Evolutionary conservation across 2,113 vertebrate species (phyloP).

Genomic region (Epinephelus moara): DNA sequence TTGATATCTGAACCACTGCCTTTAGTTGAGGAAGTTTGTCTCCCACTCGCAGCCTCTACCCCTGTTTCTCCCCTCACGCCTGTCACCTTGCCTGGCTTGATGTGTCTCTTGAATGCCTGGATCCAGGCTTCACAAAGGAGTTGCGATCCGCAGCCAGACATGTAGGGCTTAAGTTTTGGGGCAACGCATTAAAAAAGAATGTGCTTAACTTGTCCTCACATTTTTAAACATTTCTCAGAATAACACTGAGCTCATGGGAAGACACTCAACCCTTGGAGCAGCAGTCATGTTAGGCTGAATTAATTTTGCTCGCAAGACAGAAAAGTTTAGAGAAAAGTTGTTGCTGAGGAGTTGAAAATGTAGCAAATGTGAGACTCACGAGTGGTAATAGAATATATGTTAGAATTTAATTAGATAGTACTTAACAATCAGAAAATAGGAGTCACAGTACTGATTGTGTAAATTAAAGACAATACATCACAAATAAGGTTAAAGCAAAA

Average conservation of each 20-base stretch:
- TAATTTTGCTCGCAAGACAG: constrained; percentile 30
- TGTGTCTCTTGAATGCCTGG: constrained; percentile 65
- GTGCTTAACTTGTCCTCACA: constrained; percentile 51
- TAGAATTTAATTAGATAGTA: background rate
- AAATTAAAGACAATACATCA: background rate
- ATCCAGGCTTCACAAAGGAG: constrained; percentile 58
- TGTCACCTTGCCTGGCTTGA: constrained; percentile 65
- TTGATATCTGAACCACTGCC: constrained; percentile 65
- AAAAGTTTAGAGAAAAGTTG: constrained; percentile 56
- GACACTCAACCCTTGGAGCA: constrained; percentile 22
- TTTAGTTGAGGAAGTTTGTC: constrained; percentile 61
- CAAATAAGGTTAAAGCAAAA: background rate
- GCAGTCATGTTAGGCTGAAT: constrained; percentile 35
- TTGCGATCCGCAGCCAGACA: constrained; percentile 42
- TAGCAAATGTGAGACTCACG: background rate
- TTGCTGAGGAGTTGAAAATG: constrained; percentile 18
- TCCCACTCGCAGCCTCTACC: constrained; percentile 23
- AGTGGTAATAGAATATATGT: background rate
- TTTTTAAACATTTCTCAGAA: constrained; percentile 50
- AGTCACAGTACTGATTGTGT: background rate
- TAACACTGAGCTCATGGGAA: constrained; percentile 53
- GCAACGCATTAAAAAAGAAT: constrained; percentile 43
- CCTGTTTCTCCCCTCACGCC: constrained; percentile 34
- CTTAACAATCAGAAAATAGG: background rate
- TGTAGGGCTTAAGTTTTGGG: constrained; percentile 57